Percentiles rank a stretch among this genome's conserved stretches.
These are phyloP conservation scores for Limnephilus rhombicus DNA, from an alignment of 2,888 invertebrate genomes.

Conservation along the genomic window DNA sequence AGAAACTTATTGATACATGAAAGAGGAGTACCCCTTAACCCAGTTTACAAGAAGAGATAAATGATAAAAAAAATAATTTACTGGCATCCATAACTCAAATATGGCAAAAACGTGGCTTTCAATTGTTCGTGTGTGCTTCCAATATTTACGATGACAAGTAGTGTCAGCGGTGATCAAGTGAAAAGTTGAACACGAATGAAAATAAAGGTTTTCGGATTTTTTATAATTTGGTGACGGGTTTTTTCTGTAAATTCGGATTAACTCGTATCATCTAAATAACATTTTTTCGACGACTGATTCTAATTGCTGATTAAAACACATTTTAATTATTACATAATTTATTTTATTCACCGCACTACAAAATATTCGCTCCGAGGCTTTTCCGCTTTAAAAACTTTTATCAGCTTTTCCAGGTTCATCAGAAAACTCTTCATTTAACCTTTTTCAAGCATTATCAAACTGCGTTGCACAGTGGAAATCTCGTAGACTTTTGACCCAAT, in stretches of 20 bases:
- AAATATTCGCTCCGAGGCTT: too few relatives aligned
- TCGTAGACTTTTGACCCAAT: too few relatives aligned
- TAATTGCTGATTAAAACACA: too few relatives aligned
- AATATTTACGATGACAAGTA: not conserved
- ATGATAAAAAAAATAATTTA: not conserved
- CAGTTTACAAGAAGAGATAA: not conserved
- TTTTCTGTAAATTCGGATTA: not conserved
- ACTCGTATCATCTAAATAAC: too few relatives aligned
- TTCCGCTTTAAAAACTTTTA: too few relatives aligned
- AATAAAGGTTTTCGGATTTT: not conserved
- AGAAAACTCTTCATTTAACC: too few relatives aligned
- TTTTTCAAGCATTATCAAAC: too few relatives aligned
- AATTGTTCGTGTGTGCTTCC: not conserved
- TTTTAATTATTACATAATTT: too few relatives aligned
- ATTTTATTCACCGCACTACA: too few relatives aligned
- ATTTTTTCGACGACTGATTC: too few relatives aligned
- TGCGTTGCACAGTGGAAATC: too few relatives aligned
- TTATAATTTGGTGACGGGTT: not conserved
- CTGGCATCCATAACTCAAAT: not conserved
- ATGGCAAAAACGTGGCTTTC: not conserved
- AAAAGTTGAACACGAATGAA: not conserved
- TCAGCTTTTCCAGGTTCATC: too few relatives aligned
- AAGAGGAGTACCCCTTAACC: not conserved
- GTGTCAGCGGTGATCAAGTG: not conserved
- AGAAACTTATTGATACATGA: not conserved